Evolutionary conservation across 2,888 invertebrate species (phyloP), one percentile per base, ranked within the genome.

Genomic region (Caenorhabditis virilis): DNA sequence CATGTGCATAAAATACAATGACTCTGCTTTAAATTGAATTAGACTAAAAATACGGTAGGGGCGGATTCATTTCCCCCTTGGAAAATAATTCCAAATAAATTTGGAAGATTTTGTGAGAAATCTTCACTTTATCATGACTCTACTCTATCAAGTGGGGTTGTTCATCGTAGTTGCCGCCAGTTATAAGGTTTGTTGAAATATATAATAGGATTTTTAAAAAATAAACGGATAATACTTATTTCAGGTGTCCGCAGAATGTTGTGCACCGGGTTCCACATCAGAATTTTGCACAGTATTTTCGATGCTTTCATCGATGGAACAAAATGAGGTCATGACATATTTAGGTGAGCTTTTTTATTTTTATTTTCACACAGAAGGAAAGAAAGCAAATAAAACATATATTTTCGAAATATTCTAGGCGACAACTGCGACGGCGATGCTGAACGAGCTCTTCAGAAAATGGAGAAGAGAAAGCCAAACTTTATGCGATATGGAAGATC

Each of bases 391-490:
- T n/a, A n/a, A n/a, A n/a, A 42, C 42, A 23, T 20, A 7, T n/a
- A n/a, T 35, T 33, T 27, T 16, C n/a, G n/a, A n/a, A n/a, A 33
- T 42, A 26, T 73, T 58, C 50, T 57, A 69, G 78, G 78, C 43
- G 75, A 77, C 35, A 72, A 69, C 58, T 79, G 79, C 56, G 71
- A 77, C 25, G 77, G 74, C 50, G 76, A 78, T 51, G 69, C 69
- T 35, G 73, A 76, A 13, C 67, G 64, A 45, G 77, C 72, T 18
- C 51, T 75, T 43, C 74, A 75, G 48, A 65, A 55, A 42, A 74
- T 79, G 75, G 78, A 79, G 50, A 81, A 81, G 60, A 72, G 80
- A 56, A 80, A 80, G 62, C 80, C 80, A 6, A 81, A 80, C 66
- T 81, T 81, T 55, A 78, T 81, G 65, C 66, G 81, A 59, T 81